Evolutionary conservation across 2,113 vertebrate species (phyloP).

Genomic region (Syngnathoides biaculeatus): DNA sequence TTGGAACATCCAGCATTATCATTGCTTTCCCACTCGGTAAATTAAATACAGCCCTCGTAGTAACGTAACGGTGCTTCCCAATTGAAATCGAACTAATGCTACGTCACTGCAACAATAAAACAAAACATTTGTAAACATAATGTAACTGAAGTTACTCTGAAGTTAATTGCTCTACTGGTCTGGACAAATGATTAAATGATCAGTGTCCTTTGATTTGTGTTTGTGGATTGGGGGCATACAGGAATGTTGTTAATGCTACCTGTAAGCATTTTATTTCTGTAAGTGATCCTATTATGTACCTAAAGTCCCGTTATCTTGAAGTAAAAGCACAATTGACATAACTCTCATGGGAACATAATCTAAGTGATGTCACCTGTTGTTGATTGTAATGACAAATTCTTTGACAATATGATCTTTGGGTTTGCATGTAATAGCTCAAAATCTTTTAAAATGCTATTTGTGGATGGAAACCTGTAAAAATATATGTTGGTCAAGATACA

Average conservation of each 20-base stretch:
- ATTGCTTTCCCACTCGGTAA: neutral
- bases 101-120: neutral
- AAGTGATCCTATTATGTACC: no score
- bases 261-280: neutral
- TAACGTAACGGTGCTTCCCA: neutral
- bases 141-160: neutral
- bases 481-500: neutral
- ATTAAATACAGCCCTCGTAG: neutral
- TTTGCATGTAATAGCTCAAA: no score
- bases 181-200: neutral
- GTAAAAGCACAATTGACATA: no score
- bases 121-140: neutral
- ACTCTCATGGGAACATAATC: no score
- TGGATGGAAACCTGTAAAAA: neutral
- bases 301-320: no score
- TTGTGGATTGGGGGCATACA: neutral
- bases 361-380: no score
- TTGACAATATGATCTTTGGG: no score
- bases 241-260: neutral
- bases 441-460: neutral
- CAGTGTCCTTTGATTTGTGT: neutral
- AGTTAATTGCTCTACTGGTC: neutral
- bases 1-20: neutral
- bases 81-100: conserved; percentile 1
- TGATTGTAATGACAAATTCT: no score